Percentiles rank a stretch among this genome's conserved stretches.
Conservation (phyloP, 2,113 vertebrate genomes). For the Macrotus californicus region DNA sequence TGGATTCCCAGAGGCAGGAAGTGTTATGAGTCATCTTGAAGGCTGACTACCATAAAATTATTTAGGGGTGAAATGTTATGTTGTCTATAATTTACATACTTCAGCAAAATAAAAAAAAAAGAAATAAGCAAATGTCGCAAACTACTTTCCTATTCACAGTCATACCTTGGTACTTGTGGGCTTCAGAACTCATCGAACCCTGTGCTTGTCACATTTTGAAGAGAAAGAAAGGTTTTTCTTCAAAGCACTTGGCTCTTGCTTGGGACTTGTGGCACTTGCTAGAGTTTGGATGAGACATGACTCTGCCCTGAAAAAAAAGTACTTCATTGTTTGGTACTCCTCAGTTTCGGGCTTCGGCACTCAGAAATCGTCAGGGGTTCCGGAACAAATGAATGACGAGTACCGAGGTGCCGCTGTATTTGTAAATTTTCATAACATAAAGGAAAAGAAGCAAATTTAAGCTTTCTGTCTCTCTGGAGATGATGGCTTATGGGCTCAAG, state of each 20-base stretch:
- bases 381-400: no score
- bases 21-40: neutral
- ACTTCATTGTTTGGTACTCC: no score
- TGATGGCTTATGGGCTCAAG: neutral
- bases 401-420: neutral
- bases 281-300: no score
- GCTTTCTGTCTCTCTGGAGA: neutral
- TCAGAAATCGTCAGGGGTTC: no score
- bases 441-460: neutral
- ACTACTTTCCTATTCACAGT: neutral
- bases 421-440: neutral
- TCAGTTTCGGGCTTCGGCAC: no score
- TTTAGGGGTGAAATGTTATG: neutral
- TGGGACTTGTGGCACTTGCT: no score
- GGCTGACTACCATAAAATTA: neutral
- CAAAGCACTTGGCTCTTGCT: no score
- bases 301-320: no score
- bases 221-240: no score
- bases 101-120: neutral
- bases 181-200: no score
- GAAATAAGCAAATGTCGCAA: neutral
- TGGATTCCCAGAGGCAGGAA: neutral
- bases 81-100: neutral
- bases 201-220: no score
- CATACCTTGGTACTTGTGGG: no score